Conservation (phyloP, 2,888 invertebrate genomes). For the Tricholauxania praeusta region DNA sequence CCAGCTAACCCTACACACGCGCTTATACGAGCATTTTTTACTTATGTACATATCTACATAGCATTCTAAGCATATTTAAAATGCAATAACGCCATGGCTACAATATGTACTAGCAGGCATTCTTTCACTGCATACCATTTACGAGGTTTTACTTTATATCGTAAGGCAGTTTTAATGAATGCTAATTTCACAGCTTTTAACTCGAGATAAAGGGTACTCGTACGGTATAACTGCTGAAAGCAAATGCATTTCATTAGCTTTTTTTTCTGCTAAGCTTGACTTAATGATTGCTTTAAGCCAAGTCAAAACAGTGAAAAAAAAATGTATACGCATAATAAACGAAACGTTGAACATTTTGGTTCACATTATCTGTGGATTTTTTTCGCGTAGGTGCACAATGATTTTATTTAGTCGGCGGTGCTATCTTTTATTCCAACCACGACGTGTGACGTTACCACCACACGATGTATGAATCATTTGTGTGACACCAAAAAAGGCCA, state of each 20-base stretch:
- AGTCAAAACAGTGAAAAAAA: not conserved
- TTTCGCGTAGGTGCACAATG: not conserved
- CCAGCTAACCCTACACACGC: no score
- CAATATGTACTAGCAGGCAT: slow-evolving; percentile 8
- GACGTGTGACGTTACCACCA: no score
- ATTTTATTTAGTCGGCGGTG: no score
- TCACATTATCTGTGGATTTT: not conserved
- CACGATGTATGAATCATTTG: no score
- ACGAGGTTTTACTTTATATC: not conserved
- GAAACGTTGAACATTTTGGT: not conserved
- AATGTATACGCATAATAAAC: not conserved
- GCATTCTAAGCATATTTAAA: not conserved
- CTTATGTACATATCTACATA: no score
- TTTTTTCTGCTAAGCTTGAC: not conserved
- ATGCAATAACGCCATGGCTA: not conserved
- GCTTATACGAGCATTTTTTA: no score
- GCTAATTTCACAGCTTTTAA: slow-evolving; percentile 28
- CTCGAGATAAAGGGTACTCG: not conserved
- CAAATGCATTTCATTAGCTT: slow-evolving; percentile 16
- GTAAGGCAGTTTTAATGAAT: slow-evolving; percentile 22
- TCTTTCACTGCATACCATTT: not conserved
- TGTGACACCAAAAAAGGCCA: no score
- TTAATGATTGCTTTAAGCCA: not conserved
- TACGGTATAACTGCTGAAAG: not conserved
- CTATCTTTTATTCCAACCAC: no score